Conservation (phyloP, 2,888 invertebrate genomes). For the Stegana nigrithorax region DNA sequence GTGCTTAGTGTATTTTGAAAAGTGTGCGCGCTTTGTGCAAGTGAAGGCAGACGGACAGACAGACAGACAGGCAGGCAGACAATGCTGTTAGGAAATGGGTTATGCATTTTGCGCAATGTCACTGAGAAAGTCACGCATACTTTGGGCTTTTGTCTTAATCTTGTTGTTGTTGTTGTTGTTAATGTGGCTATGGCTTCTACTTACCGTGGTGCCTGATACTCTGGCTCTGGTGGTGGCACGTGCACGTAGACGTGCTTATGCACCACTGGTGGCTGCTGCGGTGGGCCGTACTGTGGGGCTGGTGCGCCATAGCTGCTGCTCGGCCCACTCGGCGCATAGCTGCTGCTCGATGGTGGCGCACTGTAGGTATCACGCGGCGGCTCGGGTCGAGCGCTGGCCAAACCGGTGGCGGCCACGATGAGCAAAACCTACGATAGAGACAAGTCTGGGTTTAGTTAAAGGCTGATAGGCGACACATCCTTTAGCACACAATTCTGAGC, state of each 20-base stretch:
- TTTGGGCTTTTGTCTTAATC: too few relatives aligned
- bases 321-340: conserved; percentile 70
- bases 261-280: conserved; percentile 80
- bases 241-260: conserved; percentile 94
- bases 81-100: too few relatives aligned
- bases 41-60: too few relatives aligned
- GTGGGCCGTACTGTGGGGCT: conserved; percentile 76
- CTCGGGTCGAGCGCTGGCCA: conserved; percentile 64
- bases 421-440: conserved; percentile 54
- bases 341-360: conserved; percentile 54
- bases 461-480: too few relatives aligned
- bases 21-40: too few relatives aligned
- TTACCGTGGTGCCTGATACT: conserved; percentile 77
- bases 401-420: conserved; percentile 52
- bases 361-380: conserved; percentile 65
- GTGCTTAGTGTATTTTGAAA: too few relatives aligned
- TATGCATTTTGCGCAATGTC: too few relatives aligned
- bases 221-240: conserved; percentile 88
- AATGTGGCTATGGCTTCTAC: too few relatives aligned
- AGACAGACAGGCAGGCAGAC: too few relatives aligned
- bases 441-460: neutral
- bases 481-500: neutral
- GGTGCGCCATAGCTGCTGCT: conserved; percentile 72
- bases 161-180: too few relatives aligned
- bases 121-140: too few relatives aligned